These are phyloP conservation scores for Microcebus ravelobensis DNA, from an alignment of 2,113 vertebrate species.

Conservation along the genomic window DNA sequence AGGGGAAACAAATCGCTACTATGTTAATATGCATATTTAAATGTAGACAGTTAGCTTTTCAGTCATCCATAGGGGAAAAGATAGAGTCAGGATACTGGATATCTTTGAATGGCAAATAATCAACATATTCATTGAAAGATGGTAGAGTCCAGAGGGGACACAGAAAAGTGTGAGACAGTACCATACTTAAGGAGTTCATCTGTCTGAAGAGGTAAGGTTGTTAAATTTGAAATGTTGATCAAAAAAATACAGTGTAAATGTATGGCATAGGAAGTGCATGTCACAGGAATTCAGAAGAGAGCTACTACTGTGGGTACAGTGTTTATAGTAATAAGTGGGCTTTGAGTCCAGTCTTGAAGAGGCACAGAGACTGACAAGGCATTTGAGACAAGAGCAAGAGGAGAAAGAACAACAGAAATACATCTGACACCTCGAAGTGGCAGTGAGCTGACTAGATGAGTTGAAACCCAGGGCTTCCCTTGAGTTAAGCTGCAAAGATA, in stretches of 20 bases:
- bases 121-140: constrained; percentile 7
- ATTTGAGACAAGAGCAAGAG: constrained; percentile 25
- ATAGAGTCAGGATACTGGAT: not conserved
- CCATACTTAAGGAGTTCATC: constrained; percentile 14
- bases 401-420: not conserved
- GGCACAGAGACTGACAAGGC: not conserved
- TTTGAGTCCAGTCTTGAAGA: constrained; percentile 2
- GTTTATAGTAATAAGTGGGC: not conserved
- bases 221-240: not conserved
- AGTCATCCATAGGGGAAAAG: not conserved
- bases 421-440: not conserved
- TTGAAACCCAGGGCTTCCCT: not conserved
- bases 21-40: constrained; percentile 24
- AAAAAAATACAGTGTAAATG: not conserved
- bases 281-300: not conserved
- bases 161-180: constrained; percentile 5
- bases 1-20: not conserved
- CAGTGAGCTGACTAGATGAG: not conserved
- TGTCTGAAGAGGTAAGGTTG: not conserved
- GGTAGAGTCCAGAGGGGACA: not conserved
- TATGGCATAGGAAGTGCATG: not conserved
- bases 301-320: not conserved
- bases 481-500: not conserved
- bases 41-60: not conserved
- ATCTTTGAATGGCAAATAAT: not conserved